A percentile compares a stretch with the other conserved stretches of the same genome.
phyloP scores from a whole-genome alignment of 2,113 vertebrate genomes.

The Amphiprion ocellaris region DNA sequence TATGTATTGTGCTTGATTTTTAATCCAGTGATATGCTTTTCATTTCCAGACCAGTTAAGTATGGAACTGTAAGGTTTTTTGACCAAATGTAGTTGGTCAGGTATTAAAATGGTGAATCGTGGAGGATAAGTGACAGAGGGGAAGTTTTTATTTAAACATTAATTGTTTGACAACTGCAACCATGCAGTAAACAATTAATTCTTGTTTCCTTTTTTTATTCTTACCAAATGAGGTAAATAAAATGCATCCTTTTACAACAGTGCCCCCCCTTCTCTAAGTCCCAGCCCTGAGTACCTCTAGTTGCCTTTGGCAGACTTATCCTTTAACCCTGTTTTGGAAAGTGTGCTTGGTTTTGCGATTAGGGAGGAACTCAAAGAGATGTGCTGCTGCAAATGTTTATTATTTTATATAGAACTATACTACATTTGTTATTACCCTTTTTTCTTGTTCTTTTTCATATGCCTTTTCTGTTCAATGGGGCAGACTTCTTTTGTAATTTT shows the following conservation, averaged over 20 bases:
- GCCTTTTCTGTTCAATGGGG: conserved; percentile 16
- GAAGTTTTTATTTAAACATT: neutral
- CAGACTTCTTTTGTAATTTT: conserved; percentile 24
- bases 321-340: conserved; percentile 40
- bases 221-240: conserved; percentile 27
- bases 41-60: conserved; percentile 41
- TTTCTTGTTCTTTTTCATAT: conserved; percentile 26
- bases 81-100: conserved; percentile 35
- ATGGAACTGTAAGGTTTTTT: conserved; percentile 29
- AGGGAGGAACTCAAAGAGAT: conserved; percentile 45
- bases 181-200: conserved; percentile 11
- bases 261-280: conserved; percentile 23
- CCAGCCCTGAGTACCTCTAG: conserved; percentile 43
- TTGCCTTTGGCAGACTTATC: conserved; percentile 48
- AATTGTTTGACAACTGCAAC: conserved; percentile 10
- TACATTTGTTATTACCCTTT: conserved; percentile 63
- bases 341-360: conserved; percentile 33
- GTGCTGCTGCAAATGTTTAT: conserved; percentile 77
- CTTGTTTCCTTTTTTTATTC: conserved; percentile 32
- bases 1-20: conserved; percentile 39
- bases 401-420: conserved; percentile 70
- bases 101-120: conserved; percentile 17
- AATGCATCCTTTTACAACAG: neutral
- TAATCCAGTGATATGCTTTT: conserved; percentile 57
- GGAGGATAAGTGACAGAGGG: conserved; percentile 20